Base-by-base conservation (phyloP, 2,888 invertebrate genomes). In the Andrena camellia region DNA sequence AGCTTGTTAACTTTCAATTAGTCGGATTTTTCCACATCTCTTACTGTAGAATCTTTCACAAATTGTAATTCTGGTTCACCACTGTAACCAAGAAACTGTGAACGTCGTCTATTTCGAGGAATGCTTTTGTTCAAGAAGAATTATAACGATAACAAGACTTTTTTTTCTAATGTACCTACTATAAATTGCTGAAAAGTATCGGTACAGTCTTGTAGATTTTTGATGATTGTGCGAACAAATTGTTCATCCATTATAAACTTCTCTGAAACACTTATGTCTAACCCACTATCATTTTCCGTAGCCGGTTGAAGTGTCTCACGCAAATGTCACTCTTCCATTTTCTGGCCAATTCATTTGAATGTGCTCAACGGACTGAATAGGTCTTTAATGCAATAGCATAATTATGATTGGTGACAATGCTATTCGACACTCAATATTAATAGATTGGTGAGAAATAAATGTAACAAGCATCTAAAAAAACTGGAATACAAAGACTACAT, bases 321-420 rank as follows among this genome's bases (percentile, higher is more conserved):
- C 70, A 84, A 84, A 84, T 84, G 82, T 78, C 78, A 76, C 71
- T 70, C 20, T 29, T 54, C 26, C 66, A 26, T 42, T 57, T 60
- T 42, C 54, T 57, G 59, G 20, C 54, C 73, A 23, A 77, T 73
- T 64, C 52, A 62, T 54, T 31, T 68, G 50, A 50, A 42, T n/a
- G n/a, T 23, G 29, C 42, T 23, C 10, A 7, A 17, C 17, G 4
- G 64, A 0, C 20, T 57, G 33, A 63, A 10, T 13, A 23, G 63
- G 1, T 42, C 0, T 42, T 35, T 42, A 23, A 2, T 23, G 63
- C 63, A 20, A 23, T 10, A 23, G 2, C 13, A 5, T 23, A 35
- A 35, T 35, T 35, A 35, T 10, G 35, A 10, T 35, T 35, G 10
- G 63, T 20, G 35, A 1, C 33, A 2, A 63, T 10, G 33, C 20